Percentiles rank a stretch among this genome's conserved stretches.
These are phyloP conservation scores for Busseola fusca DNA, from an alignment of 2,888 invertebrate genomes.

Conservation along the genomic window DNA sequence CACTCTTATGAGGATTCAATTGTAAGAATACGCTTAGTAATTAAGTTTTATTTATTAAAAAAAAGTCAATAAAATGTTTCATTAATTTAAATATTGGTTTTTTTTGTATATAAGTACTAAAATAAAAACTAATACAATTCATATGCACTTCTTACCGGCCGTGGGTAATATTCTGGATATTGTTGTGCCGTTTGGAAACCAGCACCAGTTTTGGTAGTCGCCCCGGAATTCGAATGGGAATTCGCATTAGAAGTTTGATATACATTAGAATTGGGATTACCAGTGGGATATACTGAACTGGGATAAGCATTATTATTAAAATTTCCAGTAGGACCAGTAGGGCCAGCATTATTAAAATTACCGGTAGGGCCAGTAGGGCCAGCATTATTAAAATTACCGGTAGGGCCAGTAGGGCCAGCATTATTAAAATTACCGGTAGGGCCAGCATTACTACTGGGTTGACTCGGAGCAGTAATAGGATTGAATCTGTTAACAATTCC, in stretches of 20 bases:
- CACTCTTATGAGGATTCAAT: constrained; percentile 73
- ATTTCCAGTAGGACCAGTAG: background rate
- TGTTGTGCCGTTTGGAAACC: constrained; percentile 24
- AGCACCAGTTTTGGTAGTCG: constrained; percentile 2
- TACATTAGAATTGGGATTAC: background rate
- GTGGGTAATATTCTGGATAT: constrained; percentile 2
- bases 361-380: background rate
- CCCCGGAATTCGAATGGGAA: background rate
- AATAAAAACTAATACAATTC: constrained; percentile 1
- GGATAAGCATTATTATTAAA: background rate
- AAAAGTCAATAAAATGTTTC: constrained; percentile 88
- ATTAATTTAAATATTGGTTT: constrained; percentile 57
- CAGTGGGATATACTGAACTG: background rate
- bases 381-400: constrained; percentile 1
- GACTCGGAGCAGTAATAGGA: constrained; percentile 1
- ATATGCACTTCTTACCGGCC: background rate
- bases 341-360: constrained; percentile 4
- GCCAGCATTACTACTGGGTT: background rate
- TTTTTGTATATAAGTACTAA: constrained; percentile 18
- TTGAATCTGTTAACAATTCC: background rate
- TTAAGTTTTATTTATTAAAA: constrained; percentile 87
- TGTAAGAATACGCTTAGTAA: constrained; percentile 85
- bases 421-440: background rate
- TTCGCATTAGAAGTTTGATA: constrained; percentile 6
- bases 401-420: background rate